A percentile compares a stretch with the other conserved stretches of the same genome.
These are phyloP conservation scores for Orestias chungarensis DNA, from an alignment of 2,797 vertebrate species.

Conservation along the genomic window DNA sequence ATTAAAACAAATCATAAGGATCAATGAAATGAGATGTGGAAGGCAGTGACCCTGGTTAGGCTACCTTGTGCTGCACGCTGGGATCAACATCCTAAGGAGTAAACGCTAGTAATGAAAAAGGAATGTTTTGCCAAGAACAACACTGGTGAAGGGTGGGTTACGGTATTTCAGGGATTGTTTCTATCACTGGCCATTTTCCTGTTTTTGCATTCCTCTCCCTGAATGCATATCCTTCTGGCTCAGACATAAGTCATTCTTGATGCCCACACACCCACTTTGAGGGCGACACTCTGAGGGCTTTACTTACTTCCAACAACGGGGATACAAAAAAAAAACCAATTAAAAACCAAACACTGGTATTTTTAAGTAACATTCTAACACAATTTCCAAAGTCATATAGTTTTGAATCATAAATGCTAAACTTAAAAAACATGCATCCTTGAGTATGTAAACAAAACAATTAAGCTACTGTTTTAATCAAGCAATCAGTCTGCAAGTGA, in stretches of 20 bases:
- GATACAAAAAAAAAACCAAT: neutral
- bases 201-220: conserved; percentile 85
- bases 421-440: too few species aligned
- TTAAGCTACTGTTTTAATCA: neutral
- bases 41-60: neutral
- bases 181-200: conserved; percentile 84
- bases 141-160: conserved; percentile 79
- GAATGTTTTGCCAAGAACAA: conserved; percentile 77
- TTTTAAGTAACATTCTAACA: conserved; percentile 13
- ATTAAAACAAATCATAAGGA: conserved; percentile 23
- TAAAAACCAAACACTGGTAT: conserved; percentile 8
- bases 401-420: too few species aligned
- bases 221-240: conserved; percentile 78
- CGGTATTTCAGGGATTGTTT: conserved; percentile 83
- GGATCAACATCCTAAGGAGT: conserved; percentile 42
- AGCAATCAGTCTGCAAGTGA: neutral
- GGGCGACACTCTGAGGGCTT: conserved; percentile 25
- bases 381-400: conserved; percentile 7
- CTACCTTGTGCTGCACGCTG: conserved; percentile 29
- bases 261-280: conserved; percentile 51
- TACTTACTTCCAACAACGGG: conserved; percentile 19
- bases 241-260: conserved; percentile 66
- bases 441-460: neutral
- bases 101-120: conserved; percentile 62
- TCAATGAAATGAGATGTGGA: conserved; percentile 33